Base-by-base conservation (phyloP, 2,888 invertebrate genomes). In the Fissipunctia ypsillon region DNA sequence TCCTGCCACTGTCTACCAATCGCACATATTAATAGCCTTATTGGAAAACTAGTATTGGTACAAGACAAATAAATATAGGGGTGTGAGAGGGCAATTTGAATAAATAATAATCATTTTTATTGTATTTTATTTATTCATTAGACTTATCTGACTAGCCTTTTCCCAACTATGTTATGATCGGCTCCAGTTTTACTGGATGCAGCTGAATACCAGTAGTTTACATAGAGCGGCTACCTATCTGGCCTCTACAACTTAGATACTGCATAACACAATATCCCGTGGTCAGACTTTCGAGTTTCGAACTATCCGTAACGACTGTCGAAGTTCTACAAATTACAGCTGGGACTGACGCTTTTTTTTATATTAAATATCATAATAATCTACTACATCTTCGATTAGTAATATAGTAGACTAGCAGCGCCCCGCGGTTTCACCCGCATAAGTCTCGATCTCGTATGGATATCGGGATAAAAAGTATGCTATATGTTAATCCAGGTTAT, bases 21-120 rank as follows among this genome's bases (percentile, higher is more conserved):
- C 72, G 75, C 76, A 86, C 90, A 90, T 90, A 90, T 88, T 90
- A 90, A 90, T 90, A 56, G 81, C 78, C 81, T 81, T 86, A 83
- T 84, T 85, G 75, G 76, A 85, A 82, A 85, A 78, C 87, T 81
- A 79, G 85, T 76, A 80, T 79, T 56, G 67, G 48, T 69, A 22
- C n/a, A 38, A 66, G 66, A 77, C 81, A 5, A 73, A 64, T 76
- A 48, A 41, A 54, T 50, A 59, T 79, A 85, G 84, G 81, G 81
- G 5, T 83, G 77, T 60, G 22, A 10, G 4, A 38, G 19, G 3
- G 19, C 3, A 45, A 28, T 65, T 57, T 60, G 25, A 35, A 10
- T 60, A 5, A 60, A 19, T 41, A 35, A 3, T n/a, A 38, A 9
- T n/a, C n/a, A n/a, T n/a, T n/a, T n/a, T 38, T 9, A n/a, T 41